Conservation (phyloP, 2,888 invertebrate genomes). For the Lasioglossum morio region DNA sequence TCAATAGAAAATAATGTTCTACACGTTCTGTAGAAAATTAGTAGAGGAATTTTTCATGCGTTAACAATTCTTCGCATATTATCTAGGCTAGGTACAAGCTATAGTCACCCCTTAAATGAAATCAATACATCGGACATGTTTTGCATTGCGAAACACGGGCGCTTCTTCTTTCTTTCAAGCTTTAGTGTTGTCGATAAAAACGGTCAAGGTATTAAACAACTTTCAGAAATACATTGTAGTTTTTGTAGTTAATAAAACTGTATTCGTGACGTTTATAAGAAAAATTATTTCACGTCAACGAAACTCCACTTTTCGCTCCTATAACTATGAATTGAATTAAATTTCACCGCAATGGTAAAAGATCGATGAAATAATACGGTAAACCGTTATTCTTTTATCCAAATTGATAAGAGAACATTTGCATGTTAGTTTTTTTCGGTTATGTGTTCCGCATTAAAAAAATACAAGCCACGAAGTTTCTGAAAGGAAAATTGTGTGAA, state of each 20-base stretch:
- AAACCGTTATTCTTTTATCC: no score
- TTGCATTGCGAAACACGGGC: background rate
- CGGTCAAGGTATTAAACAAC: background rate
- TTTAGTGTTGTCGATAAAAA: background rate
- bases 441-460: no score
- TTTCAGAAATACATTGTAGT: background rate
- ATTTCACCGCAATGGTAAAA: background rate
- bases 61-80: conserved; percentile 18
- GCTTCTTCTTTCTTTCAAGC: background rate
- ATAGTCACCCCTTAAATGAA: conserved; percentile 37
- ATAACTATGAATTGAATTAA: background rate
- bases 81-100: conserved; percentile 42
- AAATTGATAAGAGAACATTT: no score
- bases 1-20: background rate
- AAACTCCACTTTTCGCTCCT: background rate
- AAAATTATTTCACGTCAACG: background rate
- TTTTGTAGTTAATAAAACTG: background rate
- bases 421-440: no score
- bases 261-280: background rate
- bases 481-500: no score
- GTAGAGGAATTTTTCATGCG: background rate
- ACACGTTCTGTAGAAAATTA: background rate
- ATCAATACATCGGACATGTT: conserved; percentile 36
- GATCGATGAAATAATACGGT: no score
- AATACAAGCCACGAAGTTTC: no score